Evolutionary conservation across 2,888 invertebrate species (phyloP).

Genomic region (Exocentrus adspersus): DNA sequence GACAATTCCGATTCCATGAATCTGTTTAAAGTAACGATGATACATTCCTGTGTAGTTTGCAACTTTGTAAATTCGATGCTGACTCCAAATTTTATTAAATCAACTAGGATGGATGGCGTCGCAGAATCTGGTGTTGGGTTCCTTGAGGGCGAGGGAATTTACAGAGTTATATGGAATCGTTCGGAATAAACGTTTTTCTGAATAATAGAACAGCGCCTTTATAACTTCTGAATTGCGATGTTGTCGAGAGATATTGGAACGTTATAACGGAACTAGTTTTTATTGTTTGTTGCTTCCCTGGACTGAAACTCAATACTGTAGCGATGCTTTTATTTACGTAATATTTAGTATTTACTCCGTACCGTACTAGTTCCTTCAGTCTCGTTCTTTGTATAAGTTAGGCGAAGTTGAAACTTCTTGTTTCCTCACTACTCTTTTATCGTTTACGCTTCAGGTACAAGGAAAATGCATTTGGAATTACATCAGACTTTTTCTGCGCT

Average conservation of each 20-base stretch:
- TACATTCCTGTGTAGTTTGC: conserved; percentile 25
- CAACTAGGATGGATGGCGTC: conserved; percentile 24
- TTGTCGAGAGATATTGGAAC: background rate
- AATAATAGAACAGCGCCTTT: conserved; percentile 2
- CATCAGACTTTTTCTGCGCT: too few species aligned
- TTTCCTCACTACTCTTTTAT: too few species aligned
- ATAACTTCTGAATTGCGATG: background rate
- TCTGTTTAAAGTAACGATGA: conserved; percentile 25
- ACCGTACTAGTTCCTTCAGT: too few species aligned
- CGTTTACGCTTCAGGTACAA: too few species aligned
- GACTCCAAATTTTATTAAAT: conserved; percentile 36
- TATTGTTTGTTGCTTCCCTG: background rate
- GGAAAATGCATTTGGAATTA: too few species aligned
- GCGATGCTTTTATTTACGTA: background rate
- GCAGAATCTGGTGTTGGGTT: conserved; percentile 25
- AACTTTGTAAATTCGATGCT: conserved; percentile 30
- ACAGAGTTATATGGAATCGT: conserved; percentile 27
- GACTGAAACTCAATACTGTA: background rate
- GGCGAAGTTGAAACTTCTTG: too few species aligned
- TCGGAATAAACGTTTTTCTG: conserved; percentile 14
- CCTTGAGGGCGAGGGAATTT: conserved; percentile 33
- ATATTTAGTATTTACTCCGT: too few species aligned
- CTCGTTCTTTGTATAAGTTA: too few species aligned
- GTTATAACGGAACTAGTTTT: background rate
- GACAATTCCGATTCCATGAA: conserved; percentile 13